Conservation (phyloP, 2,888 invertebrate species). For the Lacanobia oleracea region DNA sequence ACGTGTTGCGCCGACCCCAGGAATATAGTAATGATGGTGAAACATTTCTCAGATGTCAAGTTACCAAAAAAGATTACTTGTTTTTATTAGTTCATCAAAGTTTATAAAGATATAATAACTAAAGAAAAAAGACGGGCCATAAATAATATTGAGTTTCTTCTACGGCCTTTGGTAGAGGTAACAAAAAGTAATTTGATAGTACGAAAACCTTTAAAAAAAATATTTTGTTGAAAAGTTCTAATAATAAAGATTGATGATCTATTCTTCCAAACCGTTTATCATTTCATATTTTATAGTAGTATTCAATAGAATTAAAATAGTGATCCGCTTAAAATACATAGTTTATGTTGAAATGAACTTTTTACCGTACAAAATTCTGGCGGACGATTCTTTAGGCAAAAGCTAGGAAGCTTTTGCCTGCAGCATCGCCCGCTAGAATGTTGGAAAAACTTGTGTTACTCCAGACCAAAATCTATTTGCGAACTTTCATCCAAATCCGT, state of each 20-base stretch:
- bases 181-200: constrained; percentile 9
- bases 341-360: too few species aligned
- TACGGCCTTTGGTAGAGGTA: neutral
- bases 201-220: constrained; percentile 4
- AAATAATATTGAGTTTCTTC: constrained; percentile 1
- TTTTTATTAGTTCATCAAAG: too few species aligned
- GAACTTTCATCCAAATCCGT: too few species aligned
- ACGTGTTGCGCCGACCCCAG: neutral
- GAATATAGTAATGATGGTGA: neutral
- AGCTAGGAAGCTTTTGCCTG: too few species aligned
- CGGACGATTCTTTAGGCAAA: too few species aligned
- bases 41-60: too few species aligned
- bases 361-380: too few species aligned
- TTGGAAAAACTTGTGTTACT: too few species aligned
- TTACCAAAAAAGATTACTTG: neutral
- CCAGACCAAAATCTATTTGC: too few species aligned
- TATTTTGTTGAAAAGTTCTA: neutral
- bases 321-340: neutral
- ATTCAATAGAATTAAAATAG: too few species aligned
- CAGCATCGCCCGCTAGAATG: too few species aligned
- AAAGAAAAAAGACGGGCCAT: neutral
- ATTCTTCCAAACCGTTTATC: neutral
- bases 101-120: neutral
- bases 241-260: constrained; percentile 1
- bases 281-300: neutral